Evolutionary conservation across 2,113 vertebrate genomes (phyloP), one percentile per base, ranked within the genome.

Genomic region (Tylochromis polylepis): DNA sequence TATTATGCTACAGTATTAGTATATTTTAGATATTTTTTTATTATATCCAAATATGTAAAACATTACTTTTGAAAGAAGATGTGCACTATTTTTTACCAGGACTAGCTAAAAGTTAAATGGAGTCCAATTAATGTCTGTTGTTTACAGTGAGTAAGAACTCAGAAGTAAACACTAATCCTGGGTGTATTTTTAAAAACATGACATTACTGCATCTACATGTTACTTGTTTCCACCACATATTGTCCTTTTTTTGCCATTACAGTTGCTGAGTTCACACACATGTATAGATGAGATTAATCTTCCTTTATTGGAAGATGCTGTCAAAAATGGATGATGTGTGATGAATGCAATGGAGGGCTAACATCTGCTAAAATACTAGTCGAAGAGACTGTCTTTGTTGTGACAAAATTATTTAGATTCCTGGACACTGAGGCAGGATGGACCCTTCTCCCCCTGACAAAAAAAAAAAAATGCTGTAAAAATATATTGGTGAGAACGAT

Each of bases 391-490:
- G 60, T 55, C 56, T 88, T 67, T 79, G 38, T 29, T 88, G 83
- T 81, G 60, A 90, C 85, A 81, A 38, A 38, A 60, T 70, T 86
- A 27, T 80, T 90, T 57, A 16, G 78, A 82, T 82, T 88, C 27
- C 22, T 94, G 91, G 93, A 86, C 14, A 2, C 31, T 1, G 11
- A 79, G 18, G 10, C 79, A 67, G 38, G 67, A 62, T 85, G 5
- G 81, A 27, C 59, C 29, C 27, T 27, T 2, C n/a, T 22, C 20
- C 8, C 8, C 15, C 83, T n/a, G 80, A 95, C 93, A 94, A 95
- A 85, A 59, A 84, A 94, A 95, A 94, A 94, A 82, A 46, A 94
- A 89, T 65, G 80, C 65, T 49, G 91, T 94, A 85, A 92, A 93
- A 89, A 51, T 81, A 59, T 81, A 90, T 86, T 89, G 82, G 77